phyloP scores from a whole-genome alignment of 2,113 vertebrate species.

The Parus major region DNA sequence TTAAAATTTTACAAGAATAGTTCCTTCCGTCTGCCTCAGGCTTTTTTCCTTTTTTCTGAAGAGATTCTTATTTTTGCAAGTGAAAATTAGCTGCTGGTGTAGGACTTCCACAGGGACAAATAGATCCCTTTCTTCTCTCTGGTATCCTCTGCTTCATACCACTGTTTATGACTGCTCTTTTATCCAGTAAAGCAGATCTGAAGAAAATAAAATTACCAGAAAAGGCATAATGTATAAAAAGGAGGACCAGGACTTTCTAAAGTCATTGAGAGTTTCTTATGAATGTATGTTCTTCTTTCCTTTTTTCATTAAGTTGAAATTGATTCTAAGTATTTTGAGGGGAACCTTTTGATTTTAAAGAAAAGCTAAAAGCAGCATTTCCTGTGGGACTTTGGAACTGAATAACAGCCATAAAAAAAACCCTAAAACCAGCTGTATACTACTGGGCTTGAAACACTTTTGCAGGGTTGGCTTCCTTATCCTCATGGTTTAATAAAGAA shows the following conservation, averaged over 20 bases:
- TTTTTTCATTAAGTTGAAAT: not conserved
- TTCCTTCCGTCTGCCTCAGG: constrained; percentile 45
- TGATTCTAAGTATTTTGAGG: constrained; percentile 8
- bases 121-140: not conserved
- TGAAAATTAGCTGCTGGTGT: constrained; percentile 41
- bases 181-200: not conserved
- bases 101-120: constrained; percentile 27
- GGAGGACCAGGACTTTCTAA: not conserved
- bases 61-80: constrained; percentile 34
- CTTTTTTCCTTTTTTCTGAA: not conserved
- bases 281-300: not conserved
- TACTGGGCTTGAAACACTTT: not conserved
- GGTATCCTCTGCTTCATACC: not conserved
- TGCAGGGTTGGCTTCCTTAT: not conserved
- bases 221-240: not conserved
- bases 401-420: not conserved
- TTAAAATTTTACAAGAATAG: constrained; percentile 54
- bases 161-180: not conserved
- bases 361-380: not conserved
- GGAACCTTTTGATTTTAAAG: constrained; percentile 18
- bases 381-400: not conserved
- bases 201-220: not conserved
- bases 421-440: not conserved
- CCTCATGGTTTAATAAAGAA: not conserved
- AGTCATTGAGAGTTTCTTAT: not conserved